Evolutionary conservation across 2,888 invertebrate species (phyloP).

Genomic region (Hemistola chrysoprasaria): DNA sequence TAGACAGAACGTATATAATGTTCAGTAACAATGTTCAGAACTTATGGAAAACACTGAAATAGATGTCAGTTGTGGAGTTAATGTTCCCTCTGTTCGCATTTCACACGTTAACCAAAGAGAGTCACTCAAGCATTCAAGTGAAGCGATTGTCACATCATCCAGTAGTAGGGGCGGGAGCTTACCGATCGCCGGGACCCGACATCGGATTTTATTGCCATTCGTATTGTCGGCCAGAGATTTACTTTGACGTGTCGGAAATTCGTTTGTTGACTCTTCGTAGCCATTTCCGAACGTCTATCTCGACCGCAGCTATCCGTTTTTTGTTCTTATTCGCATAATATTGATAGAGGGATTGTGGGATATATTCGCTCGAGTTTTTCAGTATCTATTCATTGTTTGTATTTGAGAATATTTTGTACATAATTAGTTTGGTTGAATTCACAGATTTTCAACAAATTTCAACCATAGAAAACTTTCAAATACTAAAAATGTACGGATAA

Average conservation of each 20-base stretch:
- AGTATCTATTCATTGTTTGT: neutral
- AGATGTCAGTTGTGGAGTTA: neutral
- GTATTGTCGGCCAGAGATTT: constrained; percentile 77
- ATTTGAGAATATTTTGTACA: too few species aligned
- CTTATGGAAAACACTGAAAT: too few species aligned
- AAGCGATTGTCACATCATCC: constrained; percentile 29
- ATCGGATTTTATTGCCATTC: constrained; percentile 78
- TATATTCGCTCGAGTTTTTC: constrained; percentile 2
- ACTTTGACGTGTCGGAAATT: constrained; percentile 76
- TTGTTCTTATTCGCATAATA: constrained; percentile 40
- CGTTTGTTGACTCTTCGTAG: constrained; percentile 69
- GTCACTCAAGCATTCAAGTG: constrained; percentile 21
- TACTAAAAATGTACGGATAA: too few species aligned
- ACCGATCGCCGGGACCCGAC: constrained; percentile 63
- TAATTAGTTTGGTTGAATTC: too few species aligned
- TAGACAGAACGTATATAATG: too few species aligned
- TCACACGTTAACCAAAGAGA: constrained; percentile 14
- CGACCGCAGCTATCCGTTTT: constrained; percentile 39
- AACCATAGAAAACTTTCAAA: too few species aligned
- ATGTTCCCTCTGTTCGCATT: neutral
- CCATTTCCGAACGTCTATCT: constrained; percentile 52
- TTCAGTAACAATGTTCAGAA: too few species aligned
- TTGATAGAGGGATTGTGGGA: constrained; percentile 36
- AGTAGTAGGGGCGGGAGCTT: constrained; percentile 53
- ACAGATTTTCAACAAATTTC: too few species aligned